Conservation (phyloP, 2,113 vertebrate species). For the Platichthys stellatus region DNA sequence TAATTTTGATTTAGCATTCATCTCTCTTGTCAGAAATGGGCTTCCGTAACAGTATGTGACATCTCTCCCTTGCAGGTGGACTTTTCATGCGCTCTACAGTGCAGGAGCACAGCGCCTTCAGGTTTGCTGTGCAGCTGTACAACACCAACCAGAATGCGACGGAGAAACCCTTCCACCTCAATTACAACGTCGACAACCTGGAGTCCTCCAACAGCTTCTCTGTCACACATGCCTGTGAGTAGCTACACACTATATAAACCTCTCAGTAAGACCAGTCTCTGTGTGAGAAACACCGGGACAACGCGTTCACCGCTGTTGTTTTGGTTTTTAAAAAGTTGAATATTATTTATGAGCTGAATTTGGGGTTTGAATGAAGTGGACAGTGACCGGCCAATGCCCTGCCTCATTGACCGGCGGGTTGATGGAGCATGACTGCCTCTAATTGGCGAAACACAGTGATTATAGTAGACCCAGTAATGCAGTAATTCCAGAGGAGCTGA, state of each 20-base stretch:
- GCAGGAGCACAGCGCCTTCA: constrained; percentile 98
- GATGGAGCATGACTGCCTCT: constrained; percentile 37
- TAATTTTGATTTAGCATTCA: no score
- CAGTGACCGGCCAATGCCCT: constrained; percentile 43
- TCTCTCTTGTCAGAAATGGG: no score
- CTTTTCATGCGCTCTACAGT: constrained; percentile 98
- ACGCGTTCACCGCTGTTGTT: no score
- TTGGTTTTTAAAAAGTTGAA: no score
- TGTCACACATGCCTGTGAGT: constrained; percentile 99
- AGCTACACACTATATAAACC: constrained; percentile 42
- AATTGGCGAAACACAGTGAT: constrained; percentile 38
- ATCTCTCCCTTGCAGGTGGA: constrained; percentile 85
- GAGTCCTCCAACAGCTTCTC: constrained; percentile 99
- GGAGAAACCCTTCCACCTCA: constrained; percentile 98
- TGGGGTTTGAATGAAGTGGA: constrained; percentile 18
- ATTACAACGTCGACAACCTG: constrained; percentile 98
- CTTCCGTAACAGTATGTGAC: constrained; percentile 1
- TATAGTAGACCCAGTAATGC: constrained; percentile 45
- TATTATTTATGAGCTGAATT: neutral
- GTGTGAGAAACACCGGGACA: no score
- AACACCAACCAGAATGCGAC: constrained; percentile 99
- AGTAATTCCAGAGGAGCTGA: constrained; percentile 45
- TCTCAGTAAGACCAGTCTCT: neutral
- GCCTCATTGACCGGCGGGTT: constrained; percentile 47
- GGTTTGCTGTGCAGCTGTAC: constrained; percentile 98